Evolutionary conservation across 2,797 vertebrate genomes (phyloP), one percentile per base, ranked within the genome.

Genomic region (Masticophis lateralis): DNA sequence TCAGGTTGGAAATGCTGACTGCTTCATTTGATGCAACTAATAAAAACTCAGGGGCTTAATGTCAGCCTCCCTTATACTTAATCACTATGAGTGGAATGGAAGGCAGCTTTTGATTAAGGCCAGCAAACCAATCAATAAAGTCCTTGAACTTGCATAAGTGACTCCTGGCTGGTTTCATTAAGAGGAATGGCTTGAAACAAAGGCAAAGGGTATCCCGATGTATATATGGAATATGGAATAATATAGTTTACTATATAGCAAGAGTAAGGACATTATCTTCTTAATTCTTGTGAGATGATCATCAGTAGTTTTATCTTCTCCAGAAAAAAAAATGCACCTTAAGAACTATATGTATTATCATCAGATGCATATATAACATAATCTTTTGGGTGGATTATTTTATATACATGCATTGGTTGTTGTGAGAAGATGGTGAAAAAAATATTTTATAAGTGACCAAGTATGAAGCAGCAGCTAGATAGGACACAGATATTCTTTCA

Each of bases 61-160:
- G 97, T 98, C 97, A 98, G 96, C 96, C 95, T 97, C 97, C 95
- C 93, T 97, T 97, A 97, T 97, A 98, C 97, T 98, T 98, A 99
- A 99, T 99, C 98, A 98, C 97, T 94, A 92, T 96, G 98, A 99
- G 98, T 99, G 98, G 97, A 98, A 95, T 97, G 93, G 95, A 97
- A 98, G 97, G 97, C 95, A 95, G 96, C 97, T 98, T 98, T 98
- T 98, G 98, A 99, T 98, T 98, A 98, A 98, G 98, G 98, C 97
- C 96, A 97, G 97, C 97, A 97, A 96, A 95, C 96, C 27, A 95
- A 99, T 99, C 98, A 98, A 98, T 99, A 98, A 98, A 98, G 98
- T 97, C 98, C 98, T 98, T 99, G 98, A 98, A 98, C 98, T 98
- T 98, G 97, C 96, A 96, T 98, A 98, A 98, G 98, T 98, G 98